Conservation (phyloP, 2,888 invertebrate genomes). For the Euproctis similis region DNA sequence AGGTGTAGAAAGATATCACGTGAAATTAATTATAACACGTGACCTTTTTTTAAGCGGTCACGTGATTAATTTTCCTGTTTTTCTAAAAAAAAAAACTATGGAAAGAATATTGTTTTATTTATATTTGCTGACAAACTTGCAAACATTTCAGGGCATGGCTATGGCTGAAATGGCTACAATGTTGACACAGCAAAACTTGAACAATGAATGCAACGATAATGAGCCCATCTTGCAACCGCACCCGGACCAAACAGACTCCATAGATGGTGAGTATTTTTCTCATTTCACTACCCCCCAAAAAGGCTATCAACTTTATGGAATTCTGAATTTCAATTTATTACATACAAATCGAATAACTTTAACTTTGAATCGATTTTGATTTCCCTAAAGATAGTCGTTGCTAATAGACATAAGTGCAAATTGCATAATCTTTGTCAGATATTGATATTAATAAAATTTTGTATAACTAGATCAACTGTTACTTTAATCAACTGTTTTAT, state of each 20-base stretch:
- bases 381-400: conserved; percentile 2
- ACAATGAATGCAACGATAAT: conserved; percentile 76
- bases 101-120: too few relatives aligned
- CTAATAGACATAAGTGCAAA: conserved; percentile 9
- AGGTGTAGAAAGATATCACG: too few relatives aligned
- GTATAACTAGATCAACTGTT: too few relatives aligned
- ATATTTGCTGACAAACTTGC: conserved; percentile 1
- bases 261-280: conserved; percentile 79
- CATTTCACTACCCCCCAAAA: neutral
- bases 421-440: conserved; percentile 22
- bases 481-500: too few relatives aligned
- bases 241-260: conserved; percentile 82
- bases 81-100: too few relatives aligned
- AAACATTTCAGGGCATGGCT: conserved; percentile 74
- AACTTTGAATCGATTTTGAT: neutral
- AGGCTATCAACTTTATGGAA: conserved; percentile 7
- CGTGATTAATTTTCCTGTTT: too few relatives aligned
- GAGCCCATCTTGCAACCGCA: conserved; percentile 78
- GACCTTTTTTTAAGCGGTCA: too few relatives aligned
- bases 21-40: too few relatives aligned
- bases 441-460: conserved; percentile 11
- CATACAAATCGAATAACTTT: neutral
- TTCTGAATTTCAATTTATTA: neutral
- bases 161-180: conserved; percentile 79
- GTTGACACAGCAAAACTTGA: conserved; percentile 77